Evolutionary conservation across 2,113 vertebrate species (phyloP).

Genomic region (Psammodynastes pulverulentus): DNA sequence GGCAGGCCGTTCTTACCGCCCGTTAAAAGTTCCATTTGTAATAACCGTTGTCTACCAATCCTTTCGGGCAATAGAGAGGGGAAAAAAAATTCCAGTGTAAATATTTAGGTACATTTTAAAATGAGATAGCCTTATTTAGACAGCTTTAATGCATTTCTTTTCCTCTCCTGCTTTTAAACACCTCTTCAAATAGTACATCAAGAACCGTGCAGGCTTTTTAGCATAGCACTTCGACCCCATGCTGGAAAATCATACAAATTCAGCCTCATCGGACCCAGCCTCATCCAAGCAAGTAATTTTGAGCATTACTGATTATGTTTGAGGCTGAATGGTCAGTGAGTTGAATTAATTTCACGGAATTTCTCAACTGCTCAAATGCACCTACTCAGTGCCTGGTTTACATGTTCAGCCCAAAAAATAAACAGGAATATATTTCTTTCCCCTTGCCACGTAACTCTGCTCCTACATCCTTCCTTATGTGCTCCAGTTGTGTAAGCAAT

Average conservation of each 20-base stretch:
- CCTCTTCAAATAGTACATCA: neutral
- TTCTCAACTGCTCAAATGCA: neutral
- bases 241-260: neutral
- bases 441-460: neutral
- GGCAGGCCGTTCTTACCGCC: slow-evolving; percentile 33
- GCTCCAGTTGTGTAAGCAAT: neutral
- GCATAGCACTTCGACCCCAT: neutral
- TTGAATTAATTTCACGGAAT: neutral
- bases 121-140: neutral
- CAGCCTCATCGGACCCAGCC: neutral
- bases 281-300: neutral
- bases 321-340: neutral
- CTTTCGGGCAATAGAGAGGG: neutral
- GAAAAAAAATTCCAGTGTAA: neutral
- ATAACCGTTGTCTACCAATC: neutral
- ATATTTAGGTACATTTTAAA: neutral
- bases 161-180: neutral
- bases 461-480: neutral
- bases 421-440: neutral
- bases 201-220: neutral
- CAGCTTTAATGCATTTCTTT: neutral
- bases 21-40: slow-evolving; percentile 38
- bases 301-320: neutral
- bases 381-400: neutral
- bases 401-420: neutral